Conservation (phyloP, 2,888 invertebrate species). For the Dione juno region DNA sequence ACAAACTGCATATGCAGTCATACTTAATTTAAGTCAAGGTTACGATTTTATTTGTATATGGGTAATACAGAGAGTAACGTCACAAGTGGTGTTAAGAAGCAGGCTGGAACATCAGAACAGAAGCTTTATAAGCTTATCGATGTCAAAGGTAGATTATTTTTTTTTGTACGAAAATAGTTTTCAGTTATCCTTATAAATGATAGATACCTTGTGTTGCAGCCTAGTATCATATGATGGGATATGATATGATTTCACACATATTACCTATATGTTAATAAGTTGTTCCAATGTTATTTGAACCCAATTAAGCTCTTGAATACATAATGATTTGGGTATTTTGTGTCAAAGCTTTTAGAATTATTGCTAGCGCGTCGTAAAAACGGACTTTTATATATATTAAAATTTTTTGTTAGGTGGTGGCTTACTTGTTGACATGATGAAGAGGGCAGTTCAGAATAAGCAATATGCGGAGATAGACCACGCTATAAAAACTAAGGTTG, state of each 20-base stretch:
- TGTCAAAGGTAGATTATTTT: constrained; percentile 86
- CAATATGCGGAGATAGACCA: constrained; percentile 96
- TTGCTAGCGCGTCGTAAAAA: no score
- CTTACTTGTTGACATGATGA: constrained; percentile 96
- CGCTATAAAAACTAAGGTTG: constrained; percentile 94
- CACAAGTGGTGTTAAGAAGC: constrained; percentile 97
- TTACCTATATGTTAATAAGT: no score
- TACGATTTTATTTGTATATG: constrained; percentile 69
- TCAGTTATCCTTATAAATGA: no score
- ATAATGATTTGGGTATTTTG: no score
- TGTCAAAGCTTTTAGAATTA: no score
- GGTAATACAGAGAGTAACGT: constrained; percentile 95
- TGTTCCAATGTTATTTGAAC: no score
- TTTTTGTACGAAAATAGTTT: no score
- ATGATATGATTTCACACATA: no score
- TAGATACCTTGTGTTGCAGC: no score
- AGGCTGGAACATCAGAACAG: constrained; percentile 93
- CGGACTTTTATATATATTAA: no score
- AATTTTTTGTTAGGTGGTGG: constrained; percentile 88
- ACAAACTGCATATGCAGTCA: constrained; percentile 6
- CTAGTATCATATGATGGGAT: no score
- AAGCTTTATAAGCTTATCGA: constrained; percentile 94
- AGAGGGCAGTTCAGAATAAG: constrained; percentile 93
- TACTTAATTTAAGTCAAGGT: not conserved
- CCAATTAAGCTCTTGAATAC: no score